phyloP scores from a whole-genome alignment of 2,113 vertebrate species.

The Tenrec ecaudatus region DNA sequence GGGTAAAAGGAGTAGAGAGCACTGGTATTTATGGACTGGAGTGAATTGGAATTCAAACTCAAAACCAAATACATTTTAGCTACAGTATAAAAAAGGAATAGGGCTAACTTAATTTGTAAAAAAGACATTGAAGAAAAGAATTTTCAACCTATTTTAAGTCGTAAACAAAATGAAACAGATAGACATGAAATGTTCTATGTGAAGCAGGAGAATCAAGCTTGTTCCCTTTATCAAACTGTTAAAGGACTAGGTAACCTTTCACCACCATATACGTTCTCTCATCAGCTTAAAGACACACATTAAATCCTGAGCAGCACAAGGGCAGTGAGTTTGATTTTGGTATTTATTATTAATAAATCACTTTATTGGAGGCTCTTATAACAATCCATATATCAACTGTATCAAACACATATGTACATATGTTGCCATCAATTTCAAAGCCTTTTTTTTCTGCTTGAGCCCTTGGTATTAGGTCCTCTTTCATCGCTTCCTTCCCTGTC shows the following conservation, averaged over 20 bases:
- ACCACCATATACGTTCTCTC: background rate
- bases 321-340: no score
- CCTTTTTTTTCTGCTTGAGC: no score
- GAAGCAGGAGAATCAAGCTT: no score
- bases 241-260: background rate
- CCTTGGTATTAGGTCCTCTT: no score
- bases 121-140: background rate
- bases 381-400: no score
- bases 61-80: background rate
- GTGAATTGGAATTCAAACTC: background rate
- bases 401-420: no score
- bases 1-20: background rate
- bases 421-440: no score
- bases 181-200: background rate
- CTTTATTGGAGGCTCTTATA: no score
- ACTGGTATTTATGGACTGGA: background rate
- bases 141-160: background rate
- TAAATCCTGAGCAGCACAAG: background rate
- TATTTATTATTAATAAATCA: no score
- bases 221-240: no score
- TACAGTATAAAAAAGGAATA: background rate
- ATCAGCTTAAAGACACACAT: background rate
- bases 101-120: conserved; percentile 32
- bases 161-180: background rate
- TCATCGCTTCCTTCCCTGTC: no score